These are phyloP conservation scores for Gobiocypris rarus DNA, from an alignment of 2,113 vertebrate genomes.

Conservation along the genomic window DNA sequence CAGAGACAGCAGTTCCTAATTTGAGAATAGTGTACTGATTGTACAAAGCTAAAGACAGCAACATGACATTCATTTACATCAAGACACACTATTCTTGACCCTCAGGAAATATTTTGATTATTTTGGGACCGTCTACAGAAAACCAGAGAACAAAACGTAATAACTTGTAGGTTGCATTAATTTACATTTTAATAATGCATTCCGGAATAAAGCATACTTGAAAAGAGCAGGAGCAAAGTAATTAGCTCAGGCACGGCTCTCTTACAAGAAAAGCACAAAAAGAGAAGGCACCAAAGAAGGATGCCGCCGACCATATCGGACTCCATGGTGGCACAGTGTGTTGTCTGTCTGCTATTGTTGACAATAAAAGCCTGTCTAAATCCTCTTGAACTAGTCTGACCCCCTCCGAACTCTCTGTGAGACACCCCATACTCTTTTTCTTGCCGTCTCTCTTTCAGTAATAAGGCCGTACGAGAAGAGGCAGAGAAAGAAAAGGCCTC, in stretches of 20 bases:
- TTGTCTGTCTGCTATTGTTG: conserved; percentile 20
- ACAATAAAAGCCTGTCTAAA: conserved; percentile 59
- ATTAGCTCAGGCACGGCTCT: background rate
- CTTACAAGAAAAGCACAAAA: background rate
- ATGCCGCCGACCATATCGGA: background rate
- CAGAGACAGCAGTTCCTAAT: conserved; percentile 7
- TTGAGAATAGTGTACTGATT: background rate
- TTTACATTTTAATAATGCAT: background rate
- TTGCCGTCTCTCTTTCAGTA: background rate
- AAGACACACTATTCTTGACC: background rate
- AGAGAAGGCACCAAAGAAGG: background rate
- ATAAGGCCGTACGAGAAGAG: conserved; percentile 16
- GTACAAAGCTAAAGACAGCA: background rate
- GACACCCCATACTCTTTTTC: conserved; percentile 8
- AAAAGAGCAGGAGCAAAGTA: background rate
- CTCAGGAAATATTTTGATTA: background rate
- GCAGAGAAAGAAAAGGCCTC: conserved; percentile 49
- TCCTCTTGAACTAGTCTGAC: conserved; percentile 63
- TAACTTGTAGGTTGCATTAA: background rate
- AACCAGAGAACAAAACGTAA: background rate
- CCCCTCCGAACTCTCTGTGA: conserved; percentile 15
- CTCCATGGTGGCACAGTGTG: background rate
- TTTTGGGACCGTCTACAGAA: background rate
- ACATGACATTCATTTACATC: background rate
- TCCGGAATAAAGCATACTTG: background rate